A percentile compares a stretch with the other conserved stretches of the same genome.
phyloP scores from a whole-genome alignment of 2,113 vertebrate genomes.

The Clarias magur region DNA sequence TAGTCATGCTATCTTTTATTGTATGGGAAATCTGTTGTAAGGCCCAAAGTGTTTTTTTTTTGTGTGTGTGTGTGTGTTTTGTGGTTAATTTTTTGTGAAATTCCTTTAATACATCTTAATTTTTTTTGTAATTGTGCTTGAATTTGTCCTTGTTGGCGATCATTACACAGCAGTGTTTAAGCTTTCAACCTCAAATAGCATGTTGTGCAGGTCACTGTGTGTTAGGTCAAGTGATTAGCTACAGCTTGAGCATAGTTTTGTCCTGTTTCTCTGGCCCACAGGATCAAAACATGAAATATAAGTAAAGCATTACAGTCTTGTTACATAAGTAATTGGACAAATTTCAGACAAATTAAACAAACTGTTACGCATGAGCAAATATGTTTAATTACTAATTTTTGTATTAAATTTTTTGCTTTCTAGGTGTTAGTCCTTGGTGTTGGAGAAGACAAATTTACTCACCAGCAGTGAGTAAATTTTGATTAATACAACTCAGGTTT shows the following conservation, averaged over 20 bases:
- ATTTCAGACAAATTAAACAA: not conserved
- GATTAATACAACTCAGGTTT: slow-evolving; percentile 83
- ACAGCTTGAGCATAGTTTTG: not conserved
- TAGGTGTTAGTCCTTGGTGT: slow-evolving; percentile 48
- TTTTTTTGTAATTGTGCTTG: not conserved
- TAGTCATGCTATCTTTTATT: not conserved
- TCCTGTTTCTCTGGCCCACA: not conserved
- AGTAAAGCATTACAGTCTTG: not conserved
- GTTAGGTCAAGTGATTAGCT: not conserved
- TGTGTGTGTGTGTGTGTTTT: too few relatives aligned
- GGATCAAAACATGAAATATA: not conserved
- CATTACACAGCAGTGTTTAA: not conserved
- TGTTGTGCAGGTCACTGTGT: not conserved
- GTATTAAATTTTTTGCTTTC: not conserved
- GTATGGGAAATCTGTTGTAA: not conserved
- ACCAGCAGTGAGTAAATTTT: slow-evolving; percentile 76
- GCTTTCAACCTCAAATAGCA: not conserved
- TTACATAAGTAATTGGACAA: not conserved
- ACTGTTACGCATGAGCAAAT: not conserved
- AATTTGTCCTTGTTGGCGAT: not conserved
- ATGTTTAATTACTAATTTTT: not conserved
- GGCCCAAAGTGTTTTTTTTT: not conserved
- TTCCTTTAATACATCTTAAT: not conserved
- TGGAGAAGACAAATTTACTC: slow-evolving; percentile 59
- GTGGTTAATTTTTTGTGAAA: not conserved